Base-by-base conservation (phyloP, 2,797 vertebrate genomes). In the Silurus aristotelis region DNA sequence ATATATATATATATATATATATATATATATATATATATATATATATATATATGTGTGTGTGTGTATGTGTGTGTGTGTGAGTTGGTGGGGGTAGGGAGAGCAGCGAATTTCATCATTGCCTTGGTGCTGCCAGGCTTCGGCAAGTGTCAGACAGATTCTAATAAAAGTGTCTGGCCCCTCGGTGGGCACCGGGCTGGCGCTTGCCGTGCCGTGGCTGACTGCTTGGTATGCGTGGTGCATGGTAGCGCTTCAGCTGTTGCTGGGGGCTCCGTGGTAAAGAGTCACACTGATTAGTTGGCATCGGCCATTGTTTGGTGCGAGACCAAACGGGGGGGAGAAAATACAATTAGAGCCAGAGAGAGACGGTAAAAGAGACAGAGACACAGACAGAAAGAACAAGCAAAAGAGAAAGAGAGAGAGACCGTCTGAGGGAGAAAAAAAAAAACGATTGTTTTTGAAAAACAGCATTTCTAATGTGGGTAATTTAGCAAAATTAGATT, bases 81-180 rank as follows among this genome's bases (percentile, higher is more conserved):
- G 75, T 55, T 25, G 12, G 91, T 87, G 89, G 92, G 92, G 92
- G 92, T 89, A 90, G 85, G 85, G 87, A 92, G 92, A 92, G 92
- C 89, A 90, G 91, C 93, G 95, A 94, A 96, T 96, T 95, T 95
- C 94, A 96, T 98, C 96, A 96, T 96, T 95, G 96, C 95, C 95
- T 93, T 85, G 58, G 94, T 92, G 95, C 92, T 96, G 96, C 94
- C 96, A 96, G 93, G 94, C 95, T 96, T 94, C 91, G 94, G 94
- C 92, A 93, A 93, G 94, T 95, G 95, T 96, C 96, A 97, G 96
- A 97, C 97, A 96, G 95, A 93, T 93, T 93, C 95, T 97, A 98
- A 99, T 98, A 92, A 97, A 98, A 97, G 95, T 96, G 96, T 98
- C 97, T 99, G 96, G 96, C 95, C 97, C 95, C 94, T 96, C 95